Conservation (phyloP, 2,113 vertebrate genomes). For the Alethe castanea region DNA sequence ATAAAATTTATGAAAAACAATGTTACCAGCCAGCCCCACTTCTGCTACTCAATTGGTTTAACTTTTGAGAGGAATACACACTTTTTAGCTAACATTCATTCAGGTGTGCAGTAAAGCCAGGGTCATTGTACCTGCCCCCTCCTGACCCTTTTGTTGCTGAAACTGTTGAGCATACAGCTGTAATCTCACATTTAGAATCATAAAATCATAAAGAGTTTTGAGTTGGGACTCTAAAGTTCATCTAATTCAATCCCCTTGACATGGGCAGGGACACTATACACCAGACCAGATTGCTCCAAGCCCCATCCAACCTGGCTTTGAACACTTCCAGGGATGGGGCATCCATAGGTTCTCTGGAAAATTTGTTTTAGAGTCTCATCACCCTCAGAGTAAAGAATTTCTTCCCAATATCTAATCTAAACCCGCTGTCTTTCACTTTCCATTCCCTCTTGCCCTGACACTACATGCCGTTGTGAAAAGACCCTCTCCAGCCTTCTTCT, state of each 20-base stretch:
- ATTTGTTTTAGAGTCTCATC: background rate
- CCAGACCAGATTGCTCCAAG: background rate
- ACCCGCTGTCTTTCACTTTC: background rate
- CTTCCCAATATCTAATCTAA: background rate
- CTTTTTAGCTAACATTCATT: background rate
- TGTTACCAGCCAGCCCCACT: background rate
- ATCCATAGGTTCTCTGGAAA: background rate
- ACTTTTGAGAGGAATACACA: background rate
- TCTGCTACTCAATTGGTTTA: background rate
- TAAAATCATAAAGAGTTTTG: background rate
- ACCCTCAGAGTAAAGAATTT: background rate
- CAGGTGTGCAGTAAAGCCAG: background rate
- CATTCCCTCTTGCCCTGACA: background rate
- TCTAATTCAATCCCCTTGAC: background rate
- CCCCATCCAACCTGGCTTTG: background rate
- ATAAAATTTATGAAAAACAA: constrained; percentile 57
- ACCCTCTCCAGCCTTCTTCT: background rate
- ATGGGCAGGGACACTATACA: background rate
- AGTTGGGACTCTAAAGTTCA: fast-evolving
- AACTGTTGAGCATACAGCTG: background rate
- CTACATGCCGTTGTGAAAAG: background rate
- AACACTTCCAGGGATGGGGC: background rate
- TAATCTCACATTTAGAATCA: background rate
- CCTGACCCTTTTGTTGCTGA: background rate
- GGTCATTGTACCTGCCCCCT: background rate